A percentile compares a stretch with the other conserved stretches of the same genome.
Conservation (phyloP, 2,888 invertebrate genomes). For the Doris montereyensis region DNA sequence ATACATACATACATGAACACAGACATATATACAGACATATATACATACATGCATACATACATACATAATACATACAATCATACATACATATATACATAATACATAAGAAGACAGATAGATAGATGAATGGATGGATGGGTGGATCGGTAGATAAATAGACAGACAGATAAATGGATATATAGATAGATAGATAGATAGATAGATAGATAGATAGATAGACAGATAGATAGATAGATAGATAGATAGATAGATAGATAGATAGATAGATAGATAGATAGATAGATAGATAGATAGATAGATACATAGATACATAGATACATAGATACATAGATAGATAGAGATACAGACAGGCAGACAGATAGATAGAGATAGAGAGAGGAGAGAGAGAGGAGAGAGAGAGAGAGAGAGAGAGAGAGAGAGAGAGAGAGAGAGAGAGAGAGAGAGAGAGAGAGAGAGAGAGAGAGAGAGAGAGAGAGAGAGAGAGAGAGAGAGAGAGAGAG, state of each 20-base stretch:
- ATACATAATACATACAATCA: too few relatives aligned
- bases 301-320: neutral
- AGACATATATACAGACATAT: too few relatives aligned
- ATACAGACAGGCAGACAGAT: neutral
- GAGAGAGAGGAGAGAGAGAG: neutral
- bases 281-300: neutral
- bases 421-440: neutral
- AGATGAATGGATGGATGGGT: too few relatives aligned
- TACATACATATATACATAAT: too few relatives aligned
- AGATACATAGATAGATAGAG: neutral
- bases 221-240: neutral
- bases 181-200: neutral
- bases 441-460: neutral
- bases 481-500: neutral
- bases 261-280: neutral
- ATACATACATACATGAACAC: too few relatives aligned
- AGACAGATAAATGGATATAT: neutral
- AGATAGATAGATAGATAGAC: neutral
- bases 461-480: neutral
- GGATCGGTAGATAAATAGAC: too few relatives aligned
- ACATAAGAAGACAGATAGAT: too few relatives aligned
- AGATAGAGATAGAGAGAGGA: neutral
- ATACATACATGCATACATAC: too few relatives aligned
- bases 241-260: neutral
- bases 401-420: neutral